Evolutionary conservation across 2,113 vertebrate genomes (phyloP), one percentile per base, ranked within the genome.

Genomic region (Microtus pennsylvanicus): DNA sequence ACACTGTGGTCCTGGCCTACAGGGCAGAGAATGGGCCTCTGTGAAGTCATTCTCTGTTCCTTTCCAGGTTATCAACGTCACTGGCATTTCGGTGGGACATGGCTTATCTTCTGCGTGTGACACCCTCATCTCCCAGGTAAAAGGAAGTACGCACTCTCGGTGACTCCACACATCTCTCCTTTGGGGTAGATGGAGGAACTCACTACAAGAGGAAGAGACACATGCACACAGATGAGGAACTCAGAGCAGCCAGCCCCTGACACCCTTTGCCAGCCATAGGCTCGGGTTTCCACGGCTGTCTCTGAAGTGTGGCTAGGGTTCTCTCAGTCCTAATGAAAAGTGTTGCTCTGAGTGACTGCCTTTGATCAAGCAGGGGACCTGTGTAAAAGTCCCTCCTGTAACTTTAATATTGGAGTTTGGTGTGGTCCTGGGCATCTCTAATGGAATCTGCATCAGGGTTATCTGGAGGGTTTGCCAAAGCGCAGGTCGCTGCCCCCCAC

Each of bases 121-220:
- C 96, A 99, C 99, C 0, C 97, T 99, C 91, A 99, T 99, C 97
- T 99, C 99, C 90, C 99, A 99, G 99, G 99, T 99, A 96, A 96
- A 97, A 55, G 12, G 74, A 92, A 93, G 47, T 2, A 22, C 65
- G 1, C 55, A 5, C 24, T 38, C 63, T 82, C 21, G 5, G 80
- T 12, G 63, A 63, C 38, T 38, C 52, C 35, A 7, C 24, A 35
- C 28, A 16, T 45, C 70, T 76, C 70, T 28, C n/a, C 47, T 30
- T 74, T 14, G 77, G 42, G 0, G 12, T 17, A n/a, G 10, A 3
- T 42, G 45, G 55, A 61, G 26, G 42, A 42, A 1, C 42, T 19
- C 35, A 16, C 7, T 0, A 3, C 19, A 30, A 26, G 16, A 63
- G 28, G 38, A 13, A 33, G 77, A 45, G 5, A 4, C 11, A 0